Conservation (phyloP, 2,113 vertebrate species). For the Lanius ludovicianus region DNA sequence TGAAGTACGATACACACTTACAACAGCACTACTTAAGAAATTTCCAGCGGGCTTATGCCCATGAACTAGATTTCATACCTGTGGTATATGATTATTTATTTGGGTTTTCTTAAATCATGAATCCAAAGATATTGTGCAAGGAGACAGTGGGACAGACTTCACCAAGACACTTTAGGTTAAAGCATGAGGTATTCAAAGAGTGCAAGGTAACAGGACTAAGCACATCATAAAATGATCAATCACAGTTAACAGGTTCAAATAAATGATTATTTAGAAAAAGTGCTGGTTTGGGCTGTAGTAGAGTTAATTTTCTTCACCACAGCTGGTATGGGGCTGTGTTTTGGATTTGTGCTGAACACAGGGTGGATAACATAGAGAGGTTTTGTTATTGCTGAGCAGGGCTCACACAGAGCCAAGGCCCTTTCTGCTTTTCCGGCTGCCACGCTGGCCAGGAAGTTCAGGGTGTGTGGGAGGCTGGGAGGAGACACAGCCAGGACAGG, state of each 20-base stretch:
- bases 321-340: too few relatives aligned
- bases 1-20: not conserved
- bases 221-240: not conserved
- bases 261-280: not conserved
- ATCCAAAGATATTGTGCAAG: not conserved
- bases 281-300: not conserved
- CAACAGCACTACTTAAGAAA: not conserved
- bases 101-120: not conserved
- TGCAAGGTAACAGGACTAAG: fast-evolving
- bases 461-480: fast-evolving
- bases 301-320: not conserved
- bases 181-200: not conserved
- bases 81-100: not conserved
- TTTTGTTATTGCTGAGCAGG: not conserved
- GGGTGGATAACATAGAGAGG: not conserved
- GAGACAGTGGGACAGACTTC: not conserved
- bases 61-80: not conserved
- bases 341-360: not conserved
- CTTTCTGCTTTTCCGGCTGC: not conserved
- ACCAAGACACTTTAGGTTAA: not conserved
- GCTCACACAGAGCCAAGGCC: not conserved
- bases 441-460: fast-evolving
- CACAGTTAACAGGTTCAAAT: not conserved
- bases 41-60: not conserved
- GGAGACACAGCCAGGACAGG: not conserved